phyloP scores from a whole-genome alignment of 2,797 vertebrate species.

The Lagorchestes hirsutus region DNA sequence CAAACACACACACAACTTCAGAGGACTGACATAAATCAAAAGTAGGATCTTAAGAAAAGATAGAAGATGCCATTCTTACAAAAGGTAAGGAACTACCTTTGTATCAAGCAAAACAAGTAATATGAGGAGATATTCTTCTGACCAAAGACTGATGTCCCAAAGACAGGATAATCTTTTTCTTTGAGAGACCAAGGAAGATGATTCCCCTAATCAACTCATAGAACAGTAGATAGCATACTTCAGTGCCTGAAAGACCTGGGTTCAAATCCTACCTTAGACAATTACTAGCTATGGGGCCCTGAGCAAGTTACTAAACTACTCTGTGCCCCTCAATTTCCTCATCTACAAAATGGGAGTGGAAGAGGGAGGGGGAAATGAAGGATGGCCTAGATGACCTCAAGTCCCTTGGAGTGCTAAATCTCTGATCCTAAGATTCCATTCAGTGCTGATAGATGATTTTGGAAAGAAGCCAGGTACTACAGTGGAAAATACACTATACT shows the following conservation, averaged over 20 bases:
- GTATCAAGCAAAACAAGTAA: not conserved
- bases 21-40: not conserved
- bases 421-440: not conserved
- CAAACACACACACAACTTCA: too few relatives aligned
- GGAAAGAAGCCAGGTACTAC: not conserved
- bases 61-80: not conserved
- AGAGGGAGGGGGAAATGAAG: not conserved
- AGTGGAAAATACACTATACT: not conserved
- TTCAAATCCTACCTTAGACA: not conserved
- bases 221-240: not conserved
- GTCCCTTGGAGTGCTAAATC: not conserved
- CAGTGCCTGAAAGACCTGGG: not conserved
- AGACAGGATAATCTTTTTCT: not conserved
- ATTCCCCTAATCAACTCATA: not conserved
- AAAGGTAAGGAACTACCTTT: not conserved
- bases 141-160: not conserved
- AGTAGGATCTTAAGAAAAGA: not conserved
- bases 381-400: not conserved
- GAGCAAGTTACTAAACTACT: not conserved
- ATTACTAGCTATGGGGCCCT: not conserved
- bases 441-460: not conserved
- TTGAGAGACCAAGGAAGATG: not conserved
- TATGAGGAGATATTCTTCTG: not conserved
- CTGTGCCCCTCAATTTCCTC: not conserved
- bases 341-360: not conserved